These are phyloP conservation scores for Arizona elegans DNA, from an alignment of 2,113 vertebrate genomes.

Conservation along the genomic window DNA sequence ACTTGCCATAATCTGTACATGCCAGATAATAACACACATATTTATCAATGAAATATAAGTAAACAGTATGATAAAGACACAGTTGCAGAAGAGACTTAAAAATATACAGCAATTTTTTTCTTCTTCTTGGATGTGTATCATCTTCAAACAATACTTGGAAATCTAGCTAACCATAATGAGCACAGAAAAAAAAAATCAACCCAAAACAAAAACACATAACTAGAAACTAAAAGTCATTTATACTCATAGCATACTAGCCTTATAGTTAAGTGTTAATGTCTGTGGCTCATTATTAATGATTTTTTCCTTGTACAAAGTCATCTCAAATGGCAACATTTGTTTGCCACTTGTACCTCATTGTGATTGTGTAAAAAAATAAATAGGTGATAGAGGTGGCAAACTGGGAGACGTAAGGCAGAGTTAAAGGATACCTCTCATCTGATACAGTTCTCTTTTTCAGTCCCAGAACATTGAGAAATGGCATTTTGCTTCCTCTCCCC, in stretches of 20 bases:
- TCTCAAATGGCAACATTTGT: background rate
- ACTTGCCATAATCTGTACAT: slow-evolving; percentile 25
- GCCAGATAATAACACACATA: background rate
- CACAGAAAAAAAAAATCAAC: background rate
- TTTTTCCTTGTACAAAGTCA: background rate
- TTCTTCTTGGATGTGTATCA: background rate
- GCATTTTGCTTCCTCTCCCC: background rate
- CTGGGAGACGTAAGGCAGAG: background rate
- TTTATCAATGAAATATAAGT: background rate
- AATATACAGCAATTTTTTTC: background rate
- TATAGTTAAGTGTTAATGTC: background rate
- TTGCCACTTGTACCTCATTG: background rate
- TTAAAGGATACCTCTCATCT: background rate
- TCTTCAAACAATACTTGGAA: background rate
- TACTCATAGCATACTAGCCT: background rate
- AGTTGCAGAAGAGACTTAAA: background rate
- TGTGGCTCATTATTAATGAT: background rate
- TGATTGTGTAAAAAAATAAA: background rate
- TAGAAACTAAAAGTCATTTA: background rate
- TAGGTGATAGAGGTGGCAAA: background rate
- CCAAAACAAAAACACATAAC: background rate
- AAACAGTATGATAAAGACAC: background rate
- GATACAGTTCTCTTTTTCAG: background rate
- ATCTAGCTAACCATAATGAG: background rate
- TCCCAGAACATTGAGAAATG: background rate